Evolutionary conservation across 2,113 vertebrate genomes (phyloP), one percentile per base, ranked within the genome.

Genomic region (Leucoraja erinaceus): DNA sequence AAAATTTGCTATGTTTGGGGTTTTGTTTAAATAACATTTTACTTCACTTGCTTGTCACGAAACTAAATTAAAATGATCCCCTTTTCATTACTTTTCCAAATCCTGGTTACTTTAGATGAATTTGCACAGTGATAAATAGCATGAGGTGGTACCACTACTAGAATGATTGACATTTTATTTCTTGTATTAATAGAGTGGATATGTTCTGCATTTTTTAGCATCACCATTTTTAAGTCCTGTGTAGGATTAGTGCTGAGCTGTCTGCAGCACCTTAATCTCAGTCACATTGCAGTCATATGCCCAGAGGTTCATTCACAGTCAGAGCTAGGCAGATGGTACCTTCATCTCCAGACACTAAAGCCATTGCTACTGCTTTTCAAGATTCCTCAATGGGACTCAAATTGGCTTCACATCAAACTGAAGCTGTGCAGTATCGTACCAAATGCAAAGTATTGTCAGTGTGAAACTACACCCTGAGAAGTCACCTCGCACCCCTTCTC

Each of bases 181-280:
- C 83, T 66, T 18, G 31, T 88, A 31, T 88, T 63, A 88, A 66
- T 28, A 14, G 11, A 59, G 18, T 31, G 20, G 4, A 63, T 66
- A 88, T 63, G 63, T 63, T 88, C 10, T 66, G 12, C 59, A 88
- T 88, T 88, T 72, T 88, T 88, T 56, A 86, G n/a, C n/a, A 56
- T n/a, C 81, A 86, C 56, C 81, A n/a, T 14, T 86, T 56, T 54
- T 10, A 11, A 28, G 47, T 20, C 14, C 70, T 72, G 70, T 72
- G 70, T 22, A 4, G 18, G 14, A 72, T 72, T 33, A 33, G 33
- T 33, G 75, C 75, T 77, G n/a, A 77, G 75, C n/a, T 31, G n/a
- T 10, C 31, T 28, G 75, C 75, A 10, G 75, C 75, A 31, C 20
- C 72, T 74, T 5, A 22, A 74, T 74, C 3, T 74, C 18, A 20